These are phyloP conservation scores for Pyrocoelia pectoralis DNA, from an alignment of 2,888 invertebrate genomes.

Conservation along the genomic window DNA sequence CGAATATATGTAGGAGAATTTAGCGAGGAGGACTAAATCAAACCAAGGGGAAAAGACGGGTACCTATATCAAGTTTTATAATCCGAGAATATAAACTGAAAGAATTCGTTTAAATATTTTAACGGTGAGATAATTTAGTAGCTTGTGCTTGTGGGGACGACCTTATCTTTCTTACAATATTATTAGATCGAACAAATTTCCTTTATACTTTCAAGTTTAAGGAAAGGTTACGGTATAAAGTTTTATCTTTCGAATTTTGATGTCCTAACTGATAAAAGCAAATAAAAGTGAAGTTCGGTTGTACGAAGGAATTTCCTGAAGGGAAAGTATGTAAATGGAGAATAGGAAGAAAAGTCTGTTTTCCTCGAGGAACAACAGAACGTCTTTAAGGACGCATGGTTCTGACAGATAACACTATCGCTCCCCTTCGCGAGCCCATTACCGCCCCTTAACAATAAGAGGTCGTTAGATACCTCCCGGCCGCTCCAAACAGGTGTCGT, in stretches of 20 bases:
- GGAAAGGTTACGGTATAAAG: conserved; percentile 8
- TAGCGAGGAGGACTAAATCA: too few relatives aligned
- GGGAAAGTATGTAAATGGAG: conserved; percentile 34
- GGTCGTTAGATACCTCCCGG: conserved; percentile 52
- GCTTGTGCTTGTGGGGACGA: conserved; percentile 5
- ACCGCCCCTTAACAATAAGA: conserved; percentile 53
- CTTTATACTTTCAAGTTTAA: conserved; percentile 12
- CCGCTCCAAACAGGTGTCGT: conserved; percentile 54
- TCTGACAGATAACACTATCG: conserved; percentile 59
- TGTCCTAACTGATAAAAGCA: conserved; percentile 20
- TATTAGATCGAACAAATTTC: conserved; percentile 12
- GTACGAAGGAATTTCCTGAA: conserved; percentile 26
- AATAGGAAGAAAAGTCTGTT: conserved; percentile 22
- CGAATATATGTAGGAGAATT: too few relatives aligned
- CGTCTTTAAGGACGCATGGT: conserved; percentile 50
- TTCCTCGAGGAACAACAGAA: conserved; percentile 34
- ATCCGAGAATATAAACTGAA: conserved; percentile 4
- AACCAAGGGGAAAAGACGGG: too few relatives aligned
- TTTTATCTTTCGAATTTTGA: conserved; percentile 13
- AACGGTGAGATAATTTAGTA: conserved; percentile 7
- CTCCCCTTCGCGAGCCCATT: conserved; percentile 54
- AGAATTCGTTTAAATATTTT: conserved; percentile 12
- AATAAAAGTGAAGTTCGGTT: conserved; percentile 27
- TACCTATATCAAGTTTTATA: neutral
- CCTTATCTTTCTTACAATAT: conserved; percentile 2